These are phyloP conservation scores for Macrobrachium rosenbergii DNA, from an alignment of 1,140 invertebrate species.

Conservation along the genomic window DNA sequence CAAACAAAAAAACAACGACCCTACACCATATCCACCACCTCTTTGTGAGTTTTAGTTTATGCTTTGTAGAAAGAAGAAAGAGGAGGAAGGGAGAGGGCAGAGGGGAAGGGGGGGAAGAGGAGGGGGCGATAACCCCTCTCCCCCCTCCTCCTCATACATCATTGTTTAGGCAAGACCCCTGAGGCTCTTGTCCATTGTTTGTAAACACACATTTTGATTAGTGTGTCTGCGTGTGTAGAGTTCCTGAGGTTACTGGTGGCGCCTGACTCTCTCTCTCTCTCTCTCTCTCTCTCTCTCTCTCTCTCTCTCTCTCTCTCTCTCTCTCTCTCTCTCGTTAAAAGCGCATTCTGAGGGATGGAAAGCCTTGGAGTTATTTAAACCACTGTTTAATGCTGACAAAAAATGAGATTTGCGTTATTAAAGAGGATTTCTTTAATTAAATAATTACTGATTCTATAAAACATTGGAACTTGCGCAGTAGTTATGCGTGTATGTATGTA, in stretches of 20 bases:
- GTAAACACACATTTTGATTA: too few relatives aligned
- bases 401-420: too few relatives aligned
- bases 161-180: too few relatives aligned
- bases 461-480: too few relatives aligned
- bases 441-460: neutral
- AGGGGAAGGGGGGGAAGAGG: neutral
- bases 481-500: neutral
- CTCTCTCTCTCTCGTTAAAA: slow-evolving; percentile 18
- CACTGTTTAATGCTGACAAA: too few relatives aligned
- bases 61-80: neutral
- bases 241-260: neutral
- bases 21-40: too few relatives aligned
- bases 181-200: too few relatives aligned
- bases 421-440: neutral
- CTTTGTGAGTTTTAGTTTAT: too few relatives aligned
- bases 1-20: too few relatives aligned
- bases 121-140: neutral
- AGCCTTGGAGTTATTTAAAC: slow-evolving; percentile 1
- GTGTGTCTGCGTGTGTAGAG: neutral
- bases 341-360: neutral
- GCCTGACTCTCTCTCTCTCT: slow-evolving; percentile 19
- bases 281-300: slow-evolving; percentile 39
- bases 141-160: too few relatives aligned
- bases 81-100: neutral
- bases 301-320: slow-evolving; percentile 9